These are phyloP conservation scores for Yponomeuta sedellus DNA, from an alignment of 2,888 invertebrate genomes.

Conservation along the genomic window DNA sequence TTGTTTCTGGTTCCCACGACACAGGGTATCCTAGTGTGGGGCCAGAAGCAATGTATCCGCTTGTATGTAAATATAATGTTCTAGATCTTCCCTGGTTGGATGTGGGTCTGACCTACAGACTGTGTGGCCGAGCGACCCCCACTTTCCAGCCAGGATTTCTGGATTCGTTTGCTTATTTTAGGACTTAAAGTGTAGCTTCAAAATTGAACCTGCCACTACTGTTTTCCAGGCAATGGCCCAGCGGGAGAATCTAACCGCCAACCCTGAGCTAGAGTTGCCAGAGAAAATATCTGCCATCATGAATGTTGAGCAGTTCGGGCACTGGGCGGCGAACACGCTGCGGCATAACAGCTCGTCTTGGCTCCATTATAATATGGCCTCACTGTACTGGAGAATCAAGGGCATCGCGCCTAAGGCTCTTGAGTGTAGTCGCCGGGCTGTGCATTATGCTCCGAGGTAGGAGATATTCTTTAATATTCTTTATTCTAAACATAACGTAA, in stretches of 20 bases:
- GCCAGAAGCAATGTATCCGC: no score
- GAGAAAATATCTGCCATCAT: conserved; percentile 44
- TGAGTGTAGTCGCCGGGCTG: conserved; percentile 85
- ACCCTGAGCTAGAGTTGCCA: conserved; percentile 42
- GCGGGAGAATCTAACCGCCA: conserved; percentile 48
- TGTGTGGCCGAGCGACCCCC: no score
- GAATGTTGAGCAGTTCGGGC: conserved; percentile 69
- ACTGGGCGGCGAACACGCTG: conserved; percentile 79
- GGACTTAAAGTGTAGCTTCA: no score
- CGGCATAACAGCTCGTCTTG: conserved; percentile 83
- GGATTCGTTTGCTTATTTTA: no score
- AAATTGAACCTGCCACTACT: background rate
- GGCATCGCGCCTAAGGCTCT: conserved; percentile 86
- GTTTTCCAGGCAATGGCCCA: conserved; percentile 50
- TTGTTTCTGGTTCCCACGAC: no score
- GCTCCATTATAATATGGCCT: conserved; percentile 87
- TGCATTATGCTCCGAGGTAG: conserved; percentile 85
- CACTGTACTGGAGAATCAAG: conserved; percentile 85
- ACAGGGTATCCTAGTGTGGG: no score
- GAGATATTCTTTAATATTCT: no score
- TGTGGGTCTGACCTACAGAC: no score
- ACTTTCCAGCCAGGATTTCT: no score
- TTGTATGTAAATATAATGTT: no score
- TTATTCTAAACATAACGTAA: no score
- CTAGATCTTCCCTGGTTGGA: no score